Conservation (phyloP, 2,888 invertebrate genomes). For the Piscicola geometra region DNA sequence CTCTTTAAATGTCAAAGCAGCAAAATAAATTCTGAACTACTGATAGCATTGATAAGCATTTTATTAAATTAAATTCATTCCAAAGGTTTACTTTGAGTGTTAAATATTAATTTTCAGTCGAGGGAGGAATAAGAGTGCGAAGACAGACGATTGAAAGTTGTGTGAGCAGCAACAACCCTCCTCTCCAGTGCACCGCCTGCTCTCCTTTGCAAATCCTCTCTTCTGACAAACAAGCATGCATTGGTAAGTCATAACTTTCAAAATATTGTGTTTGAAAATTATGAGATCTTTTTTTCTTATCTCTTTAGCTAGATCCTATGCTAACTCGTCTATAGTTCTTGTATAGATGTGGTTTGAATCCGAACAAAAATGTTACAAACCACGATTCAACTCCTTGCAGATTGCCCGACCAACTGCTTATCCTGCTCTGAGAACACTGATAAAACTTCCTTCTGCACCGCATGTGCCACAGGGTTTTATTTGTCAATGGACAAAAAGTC, state of each 20-base stretch:
- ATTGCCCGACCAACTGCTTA: slow-evolving; percentile 28
- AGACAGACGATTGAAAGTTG: neutral
- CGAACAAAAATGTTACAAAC: too few species aligned
- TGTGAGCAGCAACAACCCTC: slow-evolving; percentile 31
- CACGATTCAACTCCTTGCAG: too few species aligned
- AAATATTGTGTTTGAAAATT: neutral
- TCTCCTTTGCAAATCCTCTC: slow-evolving; percentile 34
- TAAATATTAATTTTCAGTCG: too few species aligned
- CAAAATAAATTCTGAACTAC: too few species aligned
- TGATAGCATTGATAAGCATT: too few species aligned
- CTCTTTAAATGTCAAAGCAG: too few species aligned
- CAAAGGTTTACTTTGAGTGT: too few species aligned
- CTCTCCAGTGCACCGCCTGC: slow-evolving; percentile 38
- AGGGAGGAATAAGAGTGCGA: neutral
- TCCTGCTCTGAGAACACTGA: slow-evolving; percentile 15
- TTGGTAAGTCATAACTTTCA: slow-evolving; percentile 28
- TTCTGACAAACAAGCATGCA: slow-evolving; percentile 34
- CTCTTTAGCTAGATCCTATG: too few species aligned
- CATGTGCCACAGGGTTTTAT: slow-evolving; percentile 17
- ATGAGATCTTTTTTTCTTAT: too few species aligned
- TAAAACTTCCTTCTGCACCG: slow-evolving; percentile 20
- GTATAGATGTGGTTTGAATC: too few species aligned
- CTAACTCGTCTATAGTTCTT: too few species aligned
- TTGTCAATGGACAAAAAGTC: neutral
- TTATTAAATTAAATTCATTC: too few species aligned